Evolutionary conservation across 2,888 invertebrate species (phyloP).

Genomic region (Sesia apiformis): DNA sequence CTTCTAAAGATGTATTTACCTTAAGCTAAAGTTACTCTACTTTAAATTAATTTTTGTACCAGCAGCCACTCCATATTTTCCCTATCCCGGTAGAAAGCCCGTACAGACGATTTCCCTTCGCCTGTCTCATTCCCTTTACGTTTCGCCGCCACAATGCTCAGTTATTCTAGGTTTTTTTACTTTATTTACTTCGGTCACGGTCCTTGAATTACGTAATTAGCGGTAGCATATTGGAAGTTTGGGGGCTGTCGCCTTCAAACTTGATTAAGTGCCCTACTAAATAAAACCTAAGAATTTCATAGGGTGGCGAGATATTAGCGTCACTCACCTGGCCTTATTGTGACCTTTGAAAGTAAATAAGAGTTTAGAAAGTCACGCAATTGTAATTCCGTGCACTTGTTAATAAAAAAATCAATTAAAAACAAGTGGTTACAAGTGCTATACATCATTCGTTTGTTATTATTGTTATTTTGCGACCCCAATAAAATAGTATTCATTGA

Average conservation of each 20-base stretch:
- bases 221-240: constrained; percentile 52
- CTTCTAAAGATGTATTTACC: too few relatives aligned
- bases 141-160: constrained; percentile 46
- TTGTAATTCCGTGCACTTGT: constrained; percentile 3
- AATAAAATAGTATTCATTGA: constrained; percentile 20
- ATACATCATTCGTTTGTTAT: constrained; percentile 51
- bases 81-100: constrained; percentile 11
- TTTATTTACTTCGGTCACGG: constrained; percentile 53
- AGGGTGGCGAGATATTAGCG: constrained; percentile 1
- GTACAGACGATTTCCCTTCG: constrained; percentile 13
- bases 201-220: constrained; percentile 68
- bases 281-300: constrained; percentile 26
- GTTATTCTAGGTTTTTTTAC: constrained; percentile 41
- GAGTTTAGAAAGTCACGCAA: too few relatives aligned
- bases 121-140: constrained; percentile 33
- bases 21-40: too few relatives aligned
- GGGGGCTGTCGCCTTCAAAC: constrained; percentile 39
- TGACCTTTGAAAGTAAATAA: neutral
- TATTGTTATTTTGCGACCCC: constrained; percentile 17
- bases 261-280: constrained; percentile 36
- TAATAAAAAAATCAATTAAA: constrained; percentile 51
- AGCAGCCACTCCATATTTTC: constrained; percentile 14
- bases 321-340: neutral
- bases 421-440: constrained; percentile 66
- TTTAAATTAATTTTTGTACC: too few relatives aligned